These are phyloP conservation scores for Melanocharis versteri DNA, from an alignment of 2,113 vertebrate genomes.

Conservation along the genomic window DNA sequence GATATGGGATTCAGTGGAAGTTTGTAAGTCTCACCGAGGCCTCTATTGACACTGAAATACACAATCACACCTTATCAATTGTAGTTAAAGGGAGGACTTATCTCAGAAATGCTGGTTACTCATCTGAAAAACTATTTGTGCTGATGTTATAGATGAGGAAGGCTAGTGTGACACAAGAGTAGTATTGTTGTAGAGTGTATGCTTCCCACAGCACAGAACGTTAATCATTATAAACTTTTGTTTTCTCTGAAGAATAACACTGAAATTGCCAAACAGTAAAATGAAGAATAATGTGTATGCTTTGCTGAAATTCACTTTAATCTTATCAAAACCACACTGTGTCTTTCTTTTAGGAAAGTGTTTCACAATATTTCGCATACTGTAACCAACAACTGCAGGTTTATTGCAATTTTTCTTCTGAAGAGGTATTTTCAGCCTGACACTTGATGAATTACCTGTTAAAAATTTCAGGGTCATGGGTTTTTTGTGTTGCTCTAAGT, in stretches of 20 bases:
- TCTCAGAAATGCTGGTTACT: slow-evolving; percentile 62
- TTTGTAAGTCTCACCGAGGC: neutral
- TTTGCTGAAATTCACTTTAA: slow-evolving; percentile 35
- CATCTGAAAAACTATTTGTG: slow-evolving; percentile 71
- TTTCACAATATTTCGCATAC: neutral
- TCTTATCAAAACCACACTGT: neutral
- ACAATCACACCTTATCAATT: slow-evolving; percentile 67
- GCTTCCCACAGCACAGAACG: slow-evolving; percentile 48
- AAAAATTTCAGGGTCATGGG: neutral
- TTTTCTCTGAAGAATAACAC: slow-evolving; percentile 33
- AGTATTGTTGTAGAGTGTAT: slow-evolving; percentile 30
- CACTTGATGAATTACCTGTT: neutral
- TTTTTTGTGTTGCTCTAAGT: neutral
- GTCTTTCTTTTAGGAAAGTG: neutral
- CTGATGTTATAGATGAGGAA: slow-evolving; percentile 50
- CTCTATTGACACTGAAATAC: slow-evolving; percentile 46
- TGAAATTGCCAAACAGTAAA: slow-evolving; percentile 24
- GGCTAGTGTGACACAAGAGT: slow-evolving; percentile 35
- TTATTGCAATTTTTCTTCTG: neutral
- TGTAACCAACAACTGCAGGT: slow-evolving; percentile 3
- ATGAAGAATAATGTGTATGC: slow-evolving; percentile 56
- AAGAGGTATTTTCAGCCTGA: neutral
- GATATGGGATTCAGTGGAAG: neutral
- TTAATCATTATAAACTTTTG: slow-evolving; percentile 68
- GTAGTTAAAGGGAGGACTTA: slow-evolving; percentile 73